Conservation (phyloP, 2,888 invertebrate species). For the Alloplasta piceator region DNA sequence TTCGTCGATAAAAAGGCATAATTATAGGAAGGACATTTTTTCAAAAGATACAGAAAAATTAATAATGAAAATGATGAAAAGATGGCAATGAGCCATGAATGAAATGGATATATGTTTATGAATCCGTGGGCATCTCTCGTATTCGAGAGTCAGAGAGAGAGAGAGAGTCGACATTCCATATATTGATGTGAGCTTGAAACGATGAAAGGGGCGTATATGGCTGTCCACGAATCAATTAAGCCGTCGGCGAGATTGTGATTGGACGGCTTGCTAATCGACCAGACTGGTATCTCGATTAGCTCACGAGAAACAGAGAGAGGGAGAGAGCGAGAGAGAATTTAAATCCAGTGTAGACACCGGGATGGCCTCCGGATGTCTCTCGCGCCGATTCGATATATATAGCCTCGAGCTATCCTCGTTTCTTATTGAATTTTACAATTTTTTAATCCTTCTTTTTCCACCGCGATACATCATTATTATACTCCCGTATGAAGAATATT, state of each 20-base stretch:
- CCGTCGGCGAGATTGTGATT: constrained; percentile 48
- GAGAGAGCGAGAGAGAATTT: constrained; percentile 22
- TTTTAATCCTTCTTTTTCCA: neutral
- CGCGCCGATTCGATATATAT: constrained; percentile 22
- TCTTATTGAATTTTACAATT: constrained; percentile 19
- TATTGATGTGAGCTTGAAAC: constrained; percentile 21
- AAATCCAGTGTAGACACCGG: constrained; percentile 29
- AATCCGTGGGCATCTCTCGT: neutral
- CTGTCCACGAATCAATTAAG: constrained; percentile 49
- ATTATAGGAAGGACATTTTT: neutral
- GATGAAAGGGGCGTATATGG: constrained; percentile 21
- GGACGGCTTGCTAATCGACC: constrained; percentile 48
- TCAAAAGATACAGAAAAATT: neutral
- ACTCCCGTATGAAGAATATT: no score
- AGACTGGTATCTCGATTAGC: constrained; percentile 30
- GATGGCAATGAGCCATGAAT: neutral
- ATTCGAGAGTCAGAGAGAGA: constrained; percentile 11
- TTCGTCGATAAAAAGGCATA: no score
- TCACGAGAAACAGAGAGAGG: neutral
- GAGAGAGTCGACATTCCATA: neutral
- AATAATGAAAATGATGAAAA: neutral
- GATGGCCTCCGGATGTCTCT: constrained; percentile 23
- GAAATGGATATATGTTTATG: constrained; percentile 16
- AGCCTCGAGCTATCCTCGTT: constrained; percentile 7
- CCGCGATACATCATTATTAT: no score